phyloP scores from a whole-genome alignment of 2,888 invertebrate species.

The Exocentrus adspersus region DNA sequence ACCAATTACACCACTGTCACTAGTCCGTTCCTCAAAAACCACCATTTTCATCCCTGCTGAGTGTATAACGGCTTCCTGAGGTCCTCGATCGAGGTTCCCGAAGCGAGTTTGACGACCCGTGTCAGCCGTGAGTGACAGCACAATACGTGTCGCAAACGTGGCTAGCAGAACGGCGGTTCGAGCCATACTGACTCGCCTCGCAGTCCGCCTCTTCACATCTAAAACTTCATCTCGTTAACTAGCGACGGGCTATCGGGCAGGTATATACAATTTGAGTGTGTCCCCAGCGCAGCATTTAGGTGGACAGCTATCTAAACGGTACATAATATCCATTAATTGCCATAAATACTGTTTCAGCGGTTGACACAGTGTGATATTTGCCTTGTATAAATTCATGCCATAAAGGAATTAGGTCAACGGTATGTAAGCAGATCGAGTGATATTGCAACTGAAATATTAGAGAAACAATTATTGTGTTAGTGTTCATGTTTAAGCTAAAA shows the following conservation, averaged over 20 bases:
- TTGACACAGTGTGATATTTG: conserved; percentile 14
- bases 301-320: conserved; percentile 28
- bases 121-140: conserved; percentile 50
- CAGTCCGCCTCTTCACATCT: conserved; percentile 40
- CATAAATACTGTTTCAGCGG: conserved; percentile 14
- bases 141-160: conserved; percentile 50
- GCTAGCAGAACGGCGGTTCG: conserved; percentile 55
- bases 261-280: conserved; percentile 22
- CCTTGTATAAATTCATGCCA: neutral
- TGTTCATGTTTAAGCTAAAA: no score
- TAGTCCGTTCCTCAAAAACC: conserved; percentile 35
- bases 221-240: conserved; percentile 44
- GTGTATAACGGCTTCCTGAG: conserved; percentile 30
- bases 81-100: conserved; percentile 56
- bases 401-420: neutral
- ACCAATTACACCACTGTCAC: conserved; percentile 23
- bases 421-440: neutral
- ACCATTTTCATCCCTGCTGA: conserved; percentile 28
- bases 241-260: conserved; percentile 24
- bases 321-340: conserved; percentile 15
- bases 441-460: no score
- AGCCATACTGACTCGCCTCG: conserved; percentile 58
- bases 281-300: conserved; percentile 26
- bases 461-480: no score
- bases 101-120: conserved; percentile 52